Evolutionary conservation across 2,113 vertebrate genomes (phyloP), one percentile per base, ranked within the genome.

Genomic region (Rutilus rutilus): DNA sequence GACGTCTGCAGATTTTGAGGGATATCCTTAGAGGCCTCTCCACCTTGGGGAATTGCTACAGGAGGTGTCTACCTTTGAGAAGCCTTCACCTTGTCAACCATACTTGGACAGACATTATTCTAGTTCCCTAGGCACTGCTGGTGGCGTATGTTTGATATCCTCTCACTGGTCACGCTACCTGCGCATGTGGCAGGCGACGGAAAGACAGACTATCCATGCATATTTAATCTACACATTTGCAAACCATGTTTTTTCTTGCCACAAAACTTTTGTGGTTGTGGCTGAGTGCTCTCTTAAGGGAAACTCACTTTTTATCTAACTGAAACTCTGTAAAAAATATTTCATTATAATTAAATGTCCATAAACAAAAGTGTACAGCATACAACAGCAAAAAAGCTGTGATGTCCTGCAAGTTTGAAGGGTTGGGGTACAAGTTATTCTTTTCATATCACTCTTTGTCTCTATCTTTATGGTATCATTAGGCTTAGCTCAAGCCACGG

Each of bases 11-110:
- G 65, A 84, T 71, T 39, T 45, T 5, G n/a, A n/a, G 45, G 85
- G 65, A 47, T 54, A 78, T 84, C 80, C 85, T 87, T 69, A 79
- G 25, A 78, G 45, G 73, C 65, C 45, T 77, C 82, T 74, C 60
- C 59, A 74, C 36, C 82, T 83, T 62, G 59, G 64, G 69, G 83
- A 59, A 67, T 69, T 75, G 60, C 57, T 77, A 10, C 52, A 74
- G 77, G 75, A 60, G 60, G 75, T 39, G 79, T 76, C 85, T 75
- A 83, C 81, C 76, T 69, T 67, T 67, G 54, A 86, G 83, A 78
- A 84, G 82, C 64, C 83, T 86, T 85, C 84, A 82, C 86, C 89
- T 86, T 88, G 88, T 86, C 90, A 88, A 74, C 67, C 67, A 76
- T 84, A 82, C 80, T 78, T 87, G 82, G 78, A 84, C 79, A 81